Percentiles rank a stretch among this genome's conserved stretches.
Evolutionary conservation across 2,113 vertebrate species (phyloP).

Genomic region (Poecilia latipinna): DNA sequence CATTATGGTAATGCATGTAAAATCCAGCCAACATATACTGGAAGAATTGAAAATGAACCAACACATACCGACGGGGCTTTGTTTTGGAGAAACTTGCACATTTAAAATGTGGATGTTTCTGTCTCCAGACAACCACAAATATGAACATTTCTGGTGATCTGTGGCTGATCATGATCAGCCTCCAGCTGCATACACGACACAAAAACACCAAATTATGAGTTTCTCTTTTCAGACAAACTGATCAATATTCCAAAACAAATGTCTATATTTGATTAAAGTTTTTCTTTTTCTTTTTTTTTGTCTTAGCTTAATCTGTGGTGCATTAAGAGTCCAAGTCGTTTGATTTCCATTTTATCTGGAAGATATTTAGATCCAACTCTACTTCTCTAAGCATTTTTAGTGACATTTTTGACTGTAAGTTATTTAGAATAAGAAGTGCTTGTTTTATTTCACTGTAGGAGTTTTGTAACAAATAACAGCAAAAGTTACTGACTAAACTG

Average conservation of each 20-base stretch:
- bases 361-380: neutral
- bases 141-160: neutral
- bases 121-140: neutral
- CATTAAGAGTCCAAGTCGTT: neutral
- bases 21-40: neutral
- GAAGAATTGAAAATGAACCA: neutral
- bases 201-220: neutral
- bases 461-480: neutral
- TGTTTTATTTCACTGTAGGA: neutral
- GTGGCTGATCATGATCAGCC: no score
- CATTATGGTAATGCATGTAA: neutral
- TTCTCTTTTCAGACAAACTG: neutral
- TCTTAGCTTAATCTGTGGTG: no score
- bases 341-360: neutral
- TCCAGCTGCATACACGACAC: neutral
- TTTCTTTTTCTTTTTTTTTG: neutral
- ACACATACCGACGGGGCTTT: neutral
- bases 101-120: neutral
- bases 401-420: neutral
- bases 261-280: neutral
- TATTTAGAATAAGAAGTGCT: neutral
- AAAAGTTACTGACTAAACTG: neutral
- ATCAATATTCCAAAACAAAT: neutral
- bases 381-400: neutral
- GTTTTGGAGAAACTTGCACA: neutral